Conservation (phyloP, 2,888 invertebrate species). For the Spodoptera exigua region DNA sequence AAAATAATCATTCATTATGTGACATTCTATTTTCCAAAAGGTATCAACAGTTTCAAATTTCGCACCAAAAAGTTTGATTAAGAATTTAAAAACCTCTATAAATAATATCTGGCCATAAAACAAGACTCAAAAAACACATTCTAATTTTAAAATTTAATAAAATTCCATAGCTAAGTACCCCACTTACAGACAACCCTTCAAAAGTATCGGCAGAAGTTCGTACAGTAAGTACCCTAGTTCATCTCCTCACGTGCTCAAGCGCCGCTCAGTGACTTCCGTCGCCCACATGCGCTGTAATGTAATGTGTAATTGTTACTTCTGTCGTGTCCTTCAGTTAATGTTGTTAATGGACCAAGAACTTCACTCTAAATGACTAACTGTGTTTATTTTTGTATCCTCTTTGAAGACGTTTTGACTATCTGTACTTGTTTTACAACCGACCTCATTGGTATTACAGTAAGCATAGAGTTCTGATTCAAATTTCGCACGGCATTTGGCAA, state of each 20-base stretch:
- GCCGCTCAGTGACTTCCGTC: slow-evolving; percentile 62
- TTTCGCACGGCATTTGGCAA: neutral
- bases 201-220: slow-evolving; percentile 19
- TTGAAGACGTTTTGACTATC: slow-evolving; percentile 37
- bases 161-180: no score
- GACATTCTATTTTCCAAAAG: no score
- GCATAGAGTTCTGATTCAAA: slow-evolving; percentile 30
- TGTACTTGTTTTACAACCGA: slow-evolving; percentile 19
- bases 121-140: no score
- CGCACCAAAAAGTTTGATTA: no score
- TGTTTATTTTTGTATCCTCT: slow-evolving; percentile 40
- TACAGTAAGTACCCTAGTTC: slow-evolving; percentile 25
- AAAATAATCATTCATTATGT: no score
- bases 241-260: slow-evolving; percentile 40
- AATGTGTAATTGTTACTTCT: slow-evolving; percentile 68
- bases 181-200: no score
- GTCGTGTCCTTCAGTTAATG: slow-evolving; percentile 69
- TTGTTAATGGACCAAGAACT: slow-evolving; percentile 61
- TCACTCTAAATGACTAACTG: slow-evolving; percentile 45
- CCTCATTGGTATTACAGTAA: slow-evolving; percentile 33
- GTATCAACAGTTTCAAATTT: no score
- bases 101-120: no score
- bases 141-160: no score
- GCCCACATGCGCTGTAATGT: slow-evolving; percentile 63
- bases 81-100: no score